phyloP scores from a whole-genome alignment of 2,113 vertebrate species.

The Perccottus glenii region DNA sequence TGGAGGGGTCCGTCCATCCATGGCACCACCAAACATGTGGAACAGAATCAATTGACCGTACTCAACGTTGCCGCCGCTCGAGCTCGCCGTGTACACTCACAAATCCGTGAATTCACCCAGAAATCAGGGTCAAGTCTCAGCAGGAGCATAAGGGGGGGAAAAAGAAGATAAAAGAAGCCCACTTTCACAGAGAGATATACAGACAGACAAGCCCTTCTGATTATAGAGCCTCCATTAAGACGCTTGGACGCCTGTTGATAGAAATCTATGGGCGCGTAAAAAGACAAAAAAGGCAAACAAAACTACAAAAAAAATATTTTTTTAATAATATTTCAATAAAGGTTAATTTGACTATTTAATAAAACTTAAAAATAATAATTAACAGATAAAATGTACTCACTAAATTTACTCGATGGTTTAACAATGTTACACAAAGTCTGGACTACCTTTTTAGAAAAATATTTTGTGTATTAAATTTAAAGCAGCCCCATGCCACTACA shows the following conservation, averaged over 20 bases:
- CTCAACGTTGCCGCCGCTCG: slow-evolving; percentile 66
- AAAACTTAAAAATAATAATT: too few relatives aligned
- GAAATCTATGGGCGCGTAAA: slow-evolving; percentile 2
- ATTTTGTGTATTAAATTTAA: too few relatives aligned
- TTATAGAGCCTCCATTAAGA: background rate
- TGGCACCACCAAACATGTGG: slow-evolving; percentile 42
- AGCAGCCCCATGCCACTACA: background rate
- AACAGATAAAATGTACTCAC: too few relatives aligned
- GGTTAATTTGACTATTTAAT: too few relatives aligned
- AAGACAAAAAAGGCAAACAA: background rate
- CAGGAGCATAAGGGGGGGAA: slow-evolving; percentile 11
- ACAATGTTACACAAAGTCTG: too few relatives aligned
- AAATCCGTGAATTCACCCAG: slow-evolving; percentile 75
- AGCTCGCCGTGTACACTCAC: slow-evolving; percentile 65
- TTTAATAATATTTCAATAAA: background rate
- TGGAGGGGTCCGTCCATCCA: slow-evolving; percentile 36
- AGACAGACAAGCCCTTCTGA: slow-evolving; percentile 25
- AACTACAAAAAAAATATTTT: background rate
- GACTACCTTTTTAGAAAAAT: too few relatives aligned
- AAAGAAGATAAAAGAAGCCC: slow-evolving; percentile 12
- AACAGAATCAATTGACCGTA: slow-evolving; percentile 68
- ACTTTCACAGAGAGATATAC: slow-evolving; percentile 9
- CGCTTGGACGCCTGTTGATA: slow-evolving; percentile 49
- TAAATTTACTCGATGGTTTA: too few relatives aligned
- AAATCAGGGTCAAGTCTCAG: slow-evolving; percentile 72